Base-by-base conservation (phyloP, 2,113 vertebrate species). In the Sigmodon hispidus region DNA sequence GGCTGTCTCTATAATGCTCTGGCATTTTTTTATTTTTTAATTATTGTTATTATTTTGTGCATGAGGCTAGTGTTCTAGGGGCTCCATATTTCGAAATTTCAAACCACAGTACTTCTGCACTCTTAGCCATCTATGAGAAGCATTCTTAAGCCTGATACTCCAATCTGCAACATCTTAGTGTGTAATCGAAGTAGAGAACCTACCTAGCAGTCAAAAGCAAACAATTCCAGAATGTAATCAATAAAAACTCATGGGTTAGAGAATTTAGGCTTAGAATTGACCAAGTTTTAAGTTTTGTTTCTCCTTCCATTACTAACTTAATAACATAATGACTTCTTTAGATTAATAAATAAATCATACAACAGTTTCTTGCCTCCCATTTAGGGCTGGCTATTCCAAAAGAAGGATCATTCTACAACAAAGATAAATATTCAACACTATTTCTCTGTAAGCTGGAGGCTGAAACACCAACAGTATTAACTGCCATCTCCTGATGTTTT, bases 181-280 rank as follows among this genome's bases (percentile, higher is more conserved):
- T 85, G n/a, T 70, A 83, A 93, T 72, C 9, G 77, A 96, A 87
- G 83, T 45, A 91, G 29, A 91, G 34, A 24, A 11, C 36, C 36
- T 61, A 89, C 9, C 31, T 7, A 61, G 12, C 31, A 97, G n/a
- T 80, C 61, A 91, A 91, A 94, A 88, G 29, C 29, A 87, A 93
- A 75, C 65, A 94, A 43, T 24, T 87, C 34, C 17, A 90, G 16
- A 88, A 17, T 6, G 0, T 11, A 72, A 26, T 81, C 29, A 96
- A 67, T 88, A 75, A 91, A 93, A 91, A 83, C 69, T 11, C 63
- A 83, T 17, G 59, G 59, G 89, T 12, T 65, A 50, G 4, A 40
- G 11, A 94, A 91, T 50, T 45, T 43, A 88, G 76, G 26, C 93
- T 92, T 88, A 80, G 8, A 95, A 83, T 8, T 69, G 93, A 87